Evolutionary conservation across 2,888 invertebrate species (phyloP), one percentile per base, ranked within the genome.

Genomic region (Drosophila histrio): DNA sequence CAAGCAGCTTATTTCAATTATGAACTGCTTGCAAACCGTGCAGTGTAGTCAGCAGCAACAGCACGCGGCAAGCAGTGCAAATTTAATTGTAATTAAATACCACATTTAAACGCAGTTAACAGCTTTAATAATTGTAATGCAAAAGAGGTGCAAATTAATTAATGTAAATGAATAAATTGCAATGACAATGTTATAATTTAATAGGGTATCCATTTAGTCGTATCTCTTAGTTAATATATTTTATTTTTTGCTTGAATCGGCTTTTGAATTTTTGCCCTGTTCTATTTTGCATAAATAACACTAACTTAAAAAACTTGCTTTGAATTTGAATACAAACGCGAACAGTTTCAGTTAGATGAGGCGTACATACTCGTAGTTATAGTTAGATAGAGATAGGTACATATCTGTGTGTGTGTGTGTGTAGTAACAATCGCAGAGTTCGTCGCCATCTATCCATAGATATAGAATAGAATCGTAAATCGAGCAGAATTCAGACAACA

Each of bases 291-390:
- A 88, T 88, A 83, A 87, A 87, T 84, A 68, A 82, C 82, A 82
- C 88, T 82, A 79, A 76, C 82, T 86, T 71, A 88, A 88, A 70
- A 88, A 82, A 88, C 88, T 83, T 66, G 82, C 84, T 82, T 83
- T 86, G 84, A 82, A 88, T 82, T 71, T 59, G 44, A 80, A 74
- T 72, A 34, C 13, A n/a, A 54, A 44, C 21, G 34, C 26, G 9
- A 32, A 19, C 28, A 28, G 39, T 34, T 54, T 58, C 13, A 46
- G 56, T 76, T 75, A 3, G 30, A 46, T 47, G 22, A 11, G 7
- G 11, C n/a, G 19, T 30, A 34, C 39, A 41, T 9, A 21, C 13
- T 1, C 8, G 46, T 38, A 36, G 36, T 41, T 47, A 22, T 39
- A 39, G 15, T 9, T 19, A 7, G 15, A 28, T 28, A 21, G 24